phyloP scores from a whole-genome alignment of 1,140 invertebrate species.

The Drosophila sp. region DNA sequence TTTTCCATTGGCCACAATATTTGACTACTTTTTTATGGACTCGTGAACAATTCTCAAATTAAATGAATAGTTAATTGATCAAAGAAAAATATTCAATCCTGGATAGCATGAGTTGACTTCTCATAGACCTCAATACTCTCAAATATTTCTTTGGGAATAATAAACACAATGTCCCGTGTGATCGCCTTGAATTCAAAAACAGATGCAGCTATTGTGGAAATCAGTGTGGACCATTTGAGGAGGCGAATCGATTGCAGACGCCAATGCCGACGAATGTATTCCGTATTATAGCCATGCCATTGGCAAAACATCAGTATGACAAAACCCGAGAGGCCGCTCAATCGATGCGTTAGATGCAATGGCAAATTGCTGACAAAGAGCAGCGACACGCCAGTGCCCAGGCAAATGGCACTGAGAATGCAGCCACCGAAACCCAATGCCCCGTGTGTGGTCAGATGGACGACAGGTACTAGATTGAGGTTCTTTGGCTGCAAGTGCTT shows the following conservation, averaged over 20 bases:
- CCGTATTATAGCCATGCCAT: conserved; percentile 32
- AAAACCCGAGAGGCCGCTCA: conserved; percentile 15
- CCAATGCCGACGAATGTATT: conserved; percentile 43
- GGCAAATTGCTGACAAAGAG: background rate
- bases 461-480: background rate
- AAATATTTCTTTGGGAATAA: conserved; percentile 12
- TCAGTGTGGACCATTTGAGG: conserved; percentile 26
- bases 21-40: too few species aligned
- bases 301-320: conserved; percentile 4
- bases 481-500: background rate
- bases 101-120: background rate
- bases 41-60: too few species aligned
- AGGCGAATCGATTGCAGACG: rapidly evolving
- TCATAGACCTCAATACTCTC: background rate
- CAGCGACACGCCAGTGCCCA: conserved; percentile 13
- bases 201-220: background rate
- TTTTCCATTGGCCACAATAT: too few species aligned
- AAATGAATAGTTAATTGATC: too few species aligned
- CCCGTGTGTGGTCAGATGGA: background rate
- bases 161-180: background rate
- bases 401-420: background rate
- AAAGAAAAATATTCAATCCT: background rate
- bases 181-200: conserved; percentile 16
- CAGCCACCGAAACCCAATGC: background rate
- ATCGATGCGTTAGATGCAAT: conserved; percentile 26